Evolutionary conservation across 2,113 vertebrate species (phyloP).

Genomic region (Sinocyclocheilus rhinocerous): DNA sequence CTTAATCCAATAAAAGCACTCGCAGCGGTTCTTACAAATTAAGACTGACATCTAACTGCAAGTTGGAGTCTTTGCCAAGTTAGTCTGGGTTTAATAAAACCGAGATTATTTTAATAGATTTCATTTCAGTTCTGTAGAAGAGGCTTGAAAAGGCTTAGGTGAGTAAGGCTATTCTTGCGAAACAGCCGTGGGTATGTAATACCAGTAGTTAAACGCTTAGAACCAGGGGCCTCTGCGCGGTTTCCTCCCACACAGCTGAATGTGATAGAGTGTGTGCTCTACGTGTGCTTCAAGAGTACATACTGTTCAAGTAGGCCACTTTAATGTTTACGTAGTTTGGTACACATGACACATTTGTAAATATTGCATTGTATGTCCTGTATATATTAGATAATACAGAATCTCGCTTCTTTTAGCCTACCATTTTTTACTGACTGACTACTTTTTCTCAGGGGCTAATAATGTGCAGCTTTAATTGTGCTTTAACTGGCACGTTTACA

Average conservation of each 20-base stretch:
- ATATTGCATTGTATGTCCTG: background rate
- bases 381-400: background rate
- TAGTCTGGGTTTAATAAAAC: conserved; percentile 35
- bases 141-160: conserved; percentile 27
- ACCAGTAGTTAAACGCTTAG: conserved; percentile 38
- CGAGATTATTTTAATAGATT: conserved; percentile 24
- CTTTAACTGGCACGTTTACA: conserved; percentile 24
- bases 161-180: conserved; percentile 13
- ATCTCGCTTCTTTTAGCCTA: background rate
- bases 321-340: conserved; percentile 17
- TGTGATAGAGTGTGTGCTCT: conserved; percentile 28
- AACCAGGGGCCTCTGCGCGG: conserved; percentile 5
- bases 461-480: conserved; percentile 29
- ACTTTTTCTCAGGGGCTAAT: background rate
- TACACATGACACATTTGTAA: background rate
- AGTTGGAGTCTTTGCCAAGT: background rate
- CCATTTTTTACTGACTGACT: background rate
- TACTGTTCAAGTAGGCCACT: conserved; percentile 12
- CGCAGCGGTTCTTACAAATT: conserved; percentile 5
- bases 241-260: conserved; percentile 37
- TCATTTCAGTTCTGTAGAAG: conserved; percentile 12
- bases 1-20: conserved; percentile 15
- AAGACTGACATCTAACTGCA: conserved; percentile 21
- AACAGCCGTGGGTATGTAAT: conserved; percentile 31
- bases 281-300: conserved; percentile 13